Conservation (phyloP, 2,113 vertebrate species). For the Azemiops feae region DNA sequence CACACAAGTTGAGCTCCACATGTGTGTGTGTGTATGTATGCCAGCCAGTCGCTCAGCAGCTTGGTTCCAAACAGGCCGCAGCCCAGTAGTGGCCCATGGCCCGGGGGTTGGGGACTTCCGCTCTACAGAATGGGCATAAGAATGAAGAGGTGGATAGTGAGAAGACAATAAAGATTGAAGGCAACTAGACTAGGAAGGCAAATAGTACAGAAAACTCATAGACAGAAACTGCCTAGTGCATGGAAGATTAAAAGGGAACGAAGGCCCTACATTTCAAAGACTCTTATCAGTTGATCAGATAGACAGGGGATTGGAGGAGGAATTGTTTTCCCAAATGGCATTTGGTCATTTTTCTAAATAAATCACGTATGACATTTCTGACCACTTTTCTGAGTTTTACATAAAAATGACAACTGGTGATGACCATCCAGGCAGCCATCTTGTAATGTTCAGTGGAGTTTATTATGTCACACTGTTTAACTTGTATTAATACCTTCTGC, state of each 20-base stretch:
- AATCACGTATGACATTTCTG: not conserved
- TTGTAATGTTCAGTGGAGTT: not conserved
- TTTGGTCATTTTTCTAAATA: not conserved
- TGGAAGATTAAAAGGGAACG: not conserved
- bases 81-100: not conserved
- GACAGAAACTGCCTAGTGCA: not conserved
- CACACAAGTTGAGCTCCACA: not conserved
- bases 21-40: not conserved
- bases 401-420: not conserved
- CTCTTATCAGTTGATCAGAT: not conserved
- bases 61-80: not conserved
- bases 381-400: not conserved
- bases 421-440: not conserved
- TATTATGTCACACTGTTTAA: not conserved
- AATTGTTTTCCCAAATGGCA: not conserved
- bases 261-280: not conserved
- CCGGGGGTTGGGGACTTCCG: not conserved
- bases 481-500: not conserved
- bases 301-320: not conserved
- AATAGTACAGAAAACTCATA: not conserved
- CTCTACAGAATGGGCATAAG: not conserved
- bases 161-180: not conserved
- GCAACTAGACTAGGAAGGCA: not conserved
- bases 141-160: not conserved
- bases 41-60: too few relatives aligned